Evolutionary conservation across 2,113 vertebrate genomes (phyloP).

Genomic region (Eptesicus fuscus): DNA sequence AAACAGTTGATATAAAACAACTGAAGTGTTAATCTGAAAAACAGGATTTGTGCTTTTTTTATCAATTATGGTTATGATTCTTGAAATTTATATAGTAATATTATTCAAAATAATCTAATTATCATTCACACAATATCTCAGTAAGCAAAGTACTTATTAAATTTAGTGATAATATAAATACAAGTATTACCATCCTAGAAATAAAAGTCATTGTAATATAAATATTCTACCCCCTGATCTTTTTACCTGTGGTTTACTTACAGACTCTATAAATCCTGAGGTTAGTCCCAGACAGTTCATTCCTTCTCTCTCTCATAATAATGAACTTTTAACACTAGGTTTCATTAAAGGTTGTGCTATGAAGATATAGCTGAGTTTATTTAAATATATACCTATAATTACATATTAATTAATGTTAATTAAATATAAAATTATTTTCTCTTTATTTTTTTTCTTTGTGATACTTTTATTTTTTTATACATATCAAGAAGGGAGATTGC

Average conservation of each 20-base stretch:
- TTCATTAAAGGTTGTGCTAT: background rate
- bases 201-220: background rate
- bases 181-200: background rate
- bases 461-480: too few relatives aligned
- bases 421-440: background rate
- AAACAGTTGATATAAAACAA: background rate
- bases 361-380: background rate
- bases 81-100: background rate
- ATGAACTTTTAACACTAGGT: background rate
- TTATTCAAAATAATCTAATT: slow-evolving; percentile 15
- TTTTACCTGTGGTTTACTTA: background rate
- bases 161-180: background rate
- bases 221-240: background rate
- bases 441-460: too few relatives aligned
- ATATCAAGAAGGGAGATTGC: too few relatives aligned
- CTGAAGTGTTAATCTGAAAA: background rate
- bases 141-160: background rate
- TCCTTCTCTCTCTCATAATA: background rate
- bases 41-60: background rate
- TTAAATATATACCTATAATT: background rate
- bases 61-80: background rate
- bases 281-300: background rate
- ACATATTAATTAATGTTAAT: background rate
- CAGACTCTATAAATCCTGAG: background rate
- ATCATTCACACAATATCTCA: background rate